These are phyloP conservation scores for Papilio polytes DNA, from an alignment of 1,140 invertebrate genomes.

Conservation along the genomic window DNA sequence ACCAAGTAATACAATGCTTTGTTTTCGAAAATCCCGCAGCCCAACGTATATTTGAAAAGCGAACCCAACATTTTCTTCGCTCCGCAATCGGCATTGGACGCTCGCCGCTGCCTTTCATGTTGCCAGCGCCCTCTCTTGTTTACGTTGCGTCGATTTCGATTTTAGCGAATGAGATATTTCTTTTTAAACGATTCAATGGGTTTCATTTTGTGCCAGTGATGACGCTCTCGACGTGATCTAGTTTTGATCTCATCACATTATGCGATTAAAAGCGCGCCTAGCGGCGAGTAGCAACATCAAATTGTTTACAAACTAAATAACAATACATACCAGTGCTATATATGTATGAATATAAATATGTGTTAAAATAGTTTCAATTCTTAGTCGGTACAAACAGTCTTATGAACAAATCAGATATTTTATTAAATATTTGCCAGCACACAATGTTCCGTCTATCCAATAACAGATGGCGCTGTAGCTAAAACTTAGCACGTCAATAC, in stretches of 20 bases:
- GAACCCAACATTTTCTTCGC: conserved; percentile 32
- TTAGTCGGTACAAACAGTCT: no score
- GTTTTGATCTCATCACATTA: not conserved
- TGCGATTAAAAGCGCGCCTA: not conserved
- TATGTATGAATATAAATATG: no score
- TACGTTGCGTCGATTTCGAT: conserved; percentile 16
- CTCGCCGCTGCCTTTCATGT: not conserved
- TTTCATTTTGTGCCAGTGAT: not conserved
- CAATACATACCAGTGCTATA: not conserved
- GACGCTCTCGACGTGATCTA: not conserved
- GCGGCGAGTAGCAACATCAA: not conserved
- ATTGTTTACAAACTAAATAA: not conserved
- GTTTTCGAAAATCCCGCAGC: conserved; percentile 29
- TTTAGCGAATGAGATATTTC: conserved; percentile 33
- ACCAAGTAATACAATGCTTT: conserved; percentile 35
- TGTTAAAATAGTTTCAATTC: not conserved
- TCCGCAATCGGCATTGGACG: conserved; percentile 17
- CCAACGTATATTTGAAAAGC: conserved; percentile 30
- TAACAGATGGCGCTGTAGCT: conserved; percentile 58
- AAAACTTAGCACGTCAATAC: conserved; percentile 60
- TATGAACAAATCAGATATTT: not conserved
- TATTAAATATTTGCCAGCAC: not conserved
- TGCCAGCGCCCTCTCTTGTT: conserved; percentile 18
- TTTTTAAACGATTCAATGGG: not conserved
- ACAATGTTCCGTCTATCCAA: conserved; percentile 3